Conservation (phyloP, 2,113 vertebrate genomes). For the Cyanocitta stelleri region DNA sequence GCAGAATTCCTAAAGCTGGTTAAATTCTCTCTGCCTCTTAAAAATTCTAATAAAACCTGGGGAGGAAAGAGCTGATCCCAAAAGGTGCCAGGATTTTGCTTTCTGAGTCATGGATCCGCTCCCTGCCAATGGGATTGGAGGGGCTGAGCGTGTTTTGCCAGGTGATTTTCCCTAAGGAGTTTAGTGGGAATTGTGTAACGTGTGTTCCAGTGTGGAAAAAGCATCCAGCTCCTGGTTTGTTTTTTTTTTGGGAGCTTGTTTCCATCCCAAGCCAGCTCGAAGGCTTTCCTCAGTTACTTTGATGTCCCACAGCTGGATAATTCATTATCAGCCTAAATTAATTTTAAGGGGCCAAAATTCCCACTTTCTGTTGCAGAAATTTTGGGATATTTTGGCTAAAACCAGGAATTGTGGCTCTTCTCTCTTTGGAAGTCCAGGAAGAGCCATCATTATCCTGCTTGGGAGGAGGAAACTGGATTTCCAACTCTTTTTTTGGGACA, state of each 20-base stretch:
- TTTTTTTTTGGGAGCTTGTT: neutral
- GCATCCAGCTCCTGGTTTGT: accelerated
- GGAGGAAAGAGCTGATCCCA: neutral
- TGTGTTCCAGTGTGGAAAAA: neutral
- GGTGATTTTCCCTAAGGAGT: neutral
- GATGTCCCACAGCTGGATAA: neutral
- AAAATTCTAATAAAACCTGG: neutral
- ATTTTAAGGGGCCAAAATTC: neutral
- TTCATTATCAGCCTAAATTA: neutral
- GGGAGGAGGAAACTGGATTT: neutral
- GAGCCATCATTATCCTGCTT: accelerated
- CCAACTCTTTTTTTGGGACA: neutral
- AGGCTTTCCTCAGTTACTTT: neutral
- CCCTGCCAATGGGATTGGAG: neutral
- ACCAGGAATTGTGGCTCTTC: neutral
- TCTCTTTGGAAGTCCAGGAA: neutral
- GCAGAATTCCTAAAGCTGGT: neutral
- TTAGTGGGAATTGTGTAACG: neutral
- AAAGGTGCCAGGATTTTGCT: neutral
- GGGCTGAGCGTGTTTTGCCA: neutral
- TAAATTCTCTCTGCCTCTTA: neutral
- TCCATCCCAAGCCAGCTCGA: neutral
- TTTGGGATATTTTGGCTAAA: neutral
- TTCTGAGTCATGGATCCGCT: neutral
- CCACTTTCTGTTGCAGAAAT: neutral